phyloP scores from a whole-genome alignment of 2,888 invertebrate genomes.

The Oxytorus armatus region DNA sequence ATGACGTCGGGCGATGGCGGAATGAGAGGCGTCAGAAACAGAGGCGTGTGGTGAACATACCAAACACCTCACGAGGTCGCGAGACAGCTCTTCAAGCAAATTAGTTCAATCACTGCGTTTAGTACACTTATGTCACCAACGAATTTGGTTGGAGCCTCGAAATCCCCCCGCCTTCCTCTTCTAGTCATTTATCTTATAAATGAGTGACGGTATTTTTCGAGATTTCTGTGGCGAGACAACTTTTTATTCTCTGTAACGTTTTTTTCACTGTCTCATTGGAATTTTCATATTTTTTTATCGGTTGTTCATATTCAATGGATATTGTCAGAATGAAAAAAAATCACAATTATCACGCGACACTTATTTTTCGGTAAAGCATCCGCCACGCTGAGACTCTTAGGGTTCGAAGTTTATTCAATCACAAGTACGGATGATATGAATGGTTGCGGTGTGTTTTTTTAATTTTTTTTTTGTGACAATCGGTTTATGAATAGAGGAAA shows the following conservation, averaged over 20 bases:
- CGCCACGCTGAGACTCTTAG: too few relatives aligned
- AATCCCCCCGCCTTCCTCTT: background rate
- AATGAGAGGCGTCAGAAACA: conserved; percentile 17
- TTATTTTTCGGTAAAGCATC: too few relatives aligned
- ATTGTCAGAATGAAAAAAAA: too few relatives aligned
- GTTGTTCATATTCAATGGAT: too few relatives aligned
- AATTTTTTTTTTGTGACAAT: too few relatives aligned
- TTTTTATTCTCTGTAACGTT: background rate
- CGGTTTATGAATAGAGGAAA: too few relatives aligned
- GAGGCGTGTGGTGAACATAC: conserved; percentile 28
- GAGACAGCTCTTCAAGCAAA: conserved; percentile 65
- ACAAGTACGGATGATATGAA: too few relatives aligned
- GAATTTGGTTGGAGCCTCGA: conserved; percentile 67
- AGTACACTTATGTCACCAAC: conserved; percentile 76
- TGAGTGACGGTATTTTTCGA: background rate
- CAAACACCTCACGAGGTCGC: conserved; percentile 22
- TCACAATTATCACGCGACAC: too few relatives aligned
- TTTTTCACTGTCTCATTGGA: too few relatives aligned
- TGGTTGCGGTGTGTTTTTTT: too few relatives aligned
- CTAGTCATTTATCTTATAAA: background rate
- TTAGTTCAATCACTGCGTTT: conserved; percentile 73
- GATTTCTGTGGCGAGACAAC: background rate
- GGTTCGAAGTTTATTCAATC: too few relatives aligned
- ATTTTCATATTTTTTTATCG: background rate
- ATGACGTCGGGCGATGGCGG: conserved; percentile 34